Conservation (phyloP, 1,140 invertebrate species). For the Drosophila bocqueti region DNA sequence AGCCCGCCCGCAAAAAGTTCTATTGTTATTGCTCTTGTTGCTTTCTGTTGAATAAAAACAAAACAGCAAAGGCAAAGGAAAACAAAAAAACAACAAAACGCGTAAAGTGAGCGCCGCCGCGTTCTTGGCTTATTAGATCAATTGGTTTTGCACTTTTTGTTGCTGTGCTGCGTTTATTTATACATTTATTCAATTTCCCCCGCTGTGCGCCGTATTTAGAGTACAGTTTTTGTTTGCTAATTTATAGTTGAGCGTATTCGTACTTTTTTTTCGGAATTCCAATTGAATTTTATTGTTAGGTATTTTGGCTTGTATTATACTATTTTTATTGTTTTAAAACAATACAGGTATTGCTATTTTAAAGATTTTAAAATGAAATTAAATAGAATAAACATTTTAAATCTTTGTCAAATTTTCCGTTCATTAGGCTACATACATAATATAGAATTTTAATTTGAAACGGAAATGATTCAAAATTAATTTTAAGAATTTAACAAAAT, state of each 20-base stretch:
- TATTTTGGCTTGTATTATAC: no score
- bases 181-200: slow-evolving; percentile 40
- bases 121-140: slow-evolving; percentile 78
- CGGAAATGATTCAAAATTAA: background rate
- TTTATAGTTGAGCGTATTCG: slow-evolving; percentile 44
- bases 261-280: slow-evolving; percentile 4
- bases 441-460: background rate
- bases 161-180: slow-evolving; percentile 51
- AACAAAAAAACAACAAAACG: slow-evolving; percentile 33
- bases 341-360: no score
- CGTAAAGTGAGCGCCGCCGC: slow-evolving; percentile 60
- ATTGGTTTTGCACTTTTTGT: slow-evolving; percentile 71
- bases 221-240: slow-evolving; percentile 66
- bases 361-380: no score
- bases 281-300: slow-evolving; percentile 11
- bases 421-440: background rate
- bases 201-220: slow-evolving; percentile 46
- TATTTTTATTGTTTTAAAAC: no score
- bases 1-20: slow-evolving; percentile 67
- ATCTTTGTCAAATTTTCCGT: no score
- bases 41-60: slow-evolving; percentile 48
- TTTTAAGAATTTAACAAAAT: background rate
- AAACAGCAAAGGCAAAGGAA: slow-evolving; percentile 40
- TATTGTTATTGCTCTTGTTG: slow-evolving; percentile 51
- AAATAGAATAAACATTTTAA: no score